phyloP scores from a whole-genome alignment of 2,888 invertebrate species.

The Tipula unca region DNA sequence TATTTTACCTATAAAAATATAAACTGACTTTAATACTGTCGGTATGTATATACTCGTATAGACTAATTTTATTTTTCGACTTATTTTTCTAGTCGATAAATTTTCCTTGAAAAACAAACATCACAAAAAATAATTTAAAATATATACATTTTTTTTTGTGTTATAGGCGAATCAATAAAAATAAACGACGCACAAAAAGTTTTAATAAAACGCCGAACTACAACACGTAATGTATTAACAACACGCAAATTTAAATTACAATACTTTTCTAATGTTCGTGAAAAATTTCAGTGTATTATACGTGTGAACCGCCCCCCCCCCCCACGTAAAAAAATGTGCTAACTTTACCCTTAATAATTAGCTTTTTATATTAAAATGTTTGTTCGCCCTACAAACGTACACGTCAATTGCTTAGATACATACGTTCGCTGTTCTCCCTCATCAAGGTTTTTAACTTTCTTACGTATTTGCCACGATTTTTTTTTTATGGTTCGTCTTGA shows the following conservation, averaged over 20 bases:
- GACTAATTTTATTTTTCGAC: not conserved
- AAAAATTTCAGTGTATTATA: not conserved
- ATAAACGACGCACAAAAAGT: not conserved
- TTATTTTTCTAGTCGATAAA: not conserved
- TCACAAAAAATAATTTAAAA: not conserved
- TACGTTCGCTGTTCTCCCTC: not conserved
- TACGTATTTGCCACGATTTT: not conserved
- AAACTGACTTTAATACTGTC: not conserved
- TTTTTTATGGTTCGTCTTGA: not conserved
- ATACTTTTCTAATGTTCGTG: not conserved
- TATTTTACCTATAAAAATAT: not conserved
- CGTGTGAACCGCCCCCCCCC: not conserved
- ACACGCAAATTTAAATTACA: not conserved
- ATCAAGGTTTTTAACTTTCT: not conserved
- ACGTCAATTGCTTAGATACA: not conserved
- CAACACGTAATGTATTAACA: conserved; percentile 2
- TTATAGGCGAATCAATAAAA: not conserved
- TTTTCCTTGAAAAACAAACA: not conserved
- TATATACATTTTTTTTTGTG: not conserved
- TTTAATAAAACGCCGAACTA: not conserved
- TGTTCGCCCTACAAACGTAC: not conserved
- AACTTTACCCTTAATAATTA: no score
- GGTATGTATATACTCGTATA: not conserved
- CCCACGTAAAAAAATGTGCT: no score
- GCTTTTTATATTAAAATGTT: no score